Base-by-base conservation (phyloP, 1,140 invertebrate species). In the Phenacoccus solenopsis region DNA sequence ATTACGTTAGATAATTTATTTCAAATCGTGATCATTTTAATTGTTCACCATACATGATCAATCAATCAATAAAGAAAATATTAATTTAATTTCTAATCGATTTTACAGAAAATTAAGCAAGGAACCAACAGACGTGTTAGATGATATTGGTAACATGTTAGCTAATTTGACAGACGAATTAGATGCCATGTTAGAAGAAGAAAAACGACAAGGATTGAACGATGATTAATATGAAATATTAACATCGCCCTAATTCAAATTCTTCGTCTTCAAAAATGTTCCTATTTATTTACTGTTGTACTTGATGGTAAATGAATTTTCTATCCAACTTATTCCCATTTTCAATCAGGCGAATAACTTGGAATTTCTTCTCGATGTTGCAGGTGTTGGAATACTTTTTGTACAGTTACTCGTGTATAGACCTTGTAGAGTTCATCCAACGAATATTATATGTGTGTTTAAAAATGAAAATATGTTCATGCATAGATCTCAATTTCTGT, bases 91-190 rank as follows among this genome's bases (percentile, higher is more conserved):
- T 24, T 24, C 22, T 24, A 13, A 4, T 64, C 25, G 25, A 5
- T 25, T 64, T 67, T 27, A 13, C 71, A 75, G 74, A 32, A 75
- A 73, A 70, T 56, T 68, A 71, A 76, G 78, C 73, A 73, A 82
- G 49, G 91, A 92, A 74, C 88, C 90, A 7, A 88, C 87, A 3
- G 93, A 97, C 80, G 94, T 97, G 12, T 84, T 98, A 16, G 95
- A 93, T 77, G 94, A 98, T 78, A 98, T 98, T 75, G 95, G 94
- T 12, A 94, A 94, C 78, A 98, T 96, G 93, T 80, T 96, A 70
- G 92, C 93, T 68, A 94, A 94, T 81, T 82, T 96, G 13, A 96
- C 93, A 0, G 92, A 94, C 76, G 93, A 96, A 80, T 80, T 96
- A 67, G 93, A 96, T 79, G 93, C 93, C 71, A 95, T 96, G 91